These are phyloP conservation scores for Chrysolina oricalcia DNA, from an alignment of 2,888 invertebrate genomes.

Conservation along the genomic window DNA sequence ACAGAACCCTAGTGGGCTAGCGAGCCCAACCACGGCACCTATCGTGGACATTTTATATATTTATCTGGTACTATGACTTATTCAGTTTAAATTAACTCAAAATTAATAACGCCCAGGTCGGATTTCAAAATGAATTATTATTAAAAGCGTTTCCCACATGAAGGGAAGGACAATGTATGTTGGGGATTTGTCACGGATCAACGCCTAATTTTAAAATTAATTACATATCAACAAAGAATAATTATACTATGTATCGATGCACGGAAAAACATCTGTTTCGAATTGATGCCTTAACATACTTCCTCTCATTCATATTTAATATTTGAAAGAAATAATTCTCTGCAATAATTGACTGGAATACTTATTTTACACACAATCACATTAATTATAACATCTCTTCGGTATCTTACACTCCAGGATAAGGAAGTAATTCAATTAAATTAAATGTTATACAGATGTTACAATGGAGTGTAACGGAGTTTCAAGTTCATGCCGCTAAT, in stretches of 20 bases:
- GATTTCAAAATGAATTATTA: no score
- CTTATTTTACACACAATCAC: neutral
- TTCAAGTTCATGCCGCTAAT: neutral
- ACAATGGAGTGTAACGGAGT: constrained; percentile 1
- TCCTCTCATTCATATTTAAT: neutral
- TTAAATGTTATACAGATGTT: neutral
- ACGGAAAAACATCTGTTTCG: neutral
- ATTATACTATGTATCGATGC: neutral
- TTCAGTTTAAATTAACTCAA: no score
- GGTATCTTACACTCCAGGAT: neutral
- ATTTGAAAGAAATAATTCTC: neutral
- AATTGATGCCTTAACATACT: neutral
- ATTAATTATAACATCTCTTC: neutral
- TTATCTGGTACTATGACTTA: no score
- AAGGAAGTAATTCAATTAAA: constrained; percentile 3
- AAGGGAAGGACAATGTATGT: no score
- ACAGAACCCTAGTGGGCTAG: no score
- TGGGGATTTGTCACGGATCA: no score
- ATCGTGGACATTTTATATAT: no score
- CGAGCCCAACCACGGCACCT: no score
- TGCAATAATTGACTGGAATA: neutral
- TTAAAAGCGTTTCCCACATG: no score
- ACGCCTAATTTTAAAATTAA: no score
- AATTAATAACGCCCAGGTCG: no score
- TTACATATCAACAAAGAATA: no score